phyloP scores from a whole-genome alignment of 2,888 invertebrate species.

The Nymphalis polychloros region DNA sequence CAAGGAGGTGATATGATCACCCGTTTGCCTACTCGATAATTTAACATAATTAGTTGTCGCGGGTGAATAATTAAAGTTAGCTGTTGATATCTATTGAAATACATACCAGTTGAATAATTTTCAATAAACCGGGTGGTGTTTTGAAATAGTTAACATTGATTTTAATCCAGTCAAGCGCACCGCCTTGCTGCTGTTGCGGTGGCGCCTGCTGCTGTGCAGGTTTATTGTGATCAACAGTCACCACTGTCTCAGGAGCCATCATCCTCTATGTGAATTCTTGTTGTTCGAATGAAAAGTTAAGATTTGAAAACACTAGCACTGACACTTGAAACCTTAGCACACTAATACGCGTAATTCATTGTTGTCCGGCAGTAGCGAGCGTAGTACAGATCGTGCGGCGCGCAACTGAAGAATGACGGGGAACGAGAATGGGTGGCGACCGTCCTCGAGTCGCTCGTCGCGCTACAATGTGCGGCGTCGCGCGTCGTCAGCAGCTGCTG shows the following conservation, averaged over 20 bases:
- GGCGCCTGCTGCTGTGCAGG: slow-evolving; percentile 69
- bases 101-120: slow-evolving; percentile 91
- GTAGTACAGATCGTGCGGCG: slow-evolving; percentile 65
- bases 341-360: slow-evolving; percentile 69
- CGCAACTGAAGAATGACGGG: slow-evolving; percentile 62
- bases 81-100: slow-evolving; percentile 13
- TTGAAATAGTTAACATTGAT: slow-evolving; percentile 90
- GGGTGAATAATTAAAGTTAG: slow-evolving; percentile 27
- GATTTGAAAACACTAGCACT: slow-evolving; percentile 61
- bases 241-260: slow-evolving; percentile 93
- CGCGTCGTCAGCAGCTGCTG: slow-evolving; percentile 35
- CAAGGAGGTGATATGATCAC: slow-evolving; percentile 15
- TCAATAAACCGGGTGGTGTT: slow-evolving; percentile 90
- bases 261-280: slow-evolving; percentile 54
- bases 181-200: slow-evolving; percentile 78
- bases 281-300: slow-evolving; percentile 36
- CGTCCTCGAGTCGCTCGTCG: slow-evolving; percentile 42
- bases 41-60: slow-evolving; percentile 24
- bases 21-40: slow-evolving; percentile 18
- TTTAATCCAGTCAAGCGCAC: slow-evolving; percentile 85
- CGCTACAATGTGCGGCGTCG: slow-evolving; percentile 37
- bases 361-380: slow-evolving; percentile 59
- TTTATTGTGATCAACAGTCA: slow-evolving; percentile 88
- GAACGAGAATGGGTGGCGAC: slow-evolving; percentile 45
- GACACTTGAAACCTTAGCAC: slow-evolving; percentile 64